These are phyloP conservation scores for Spermophilus dauricus DNA, from an alignment of 2,113 vertebrate species.

Conservation along the genomic window DNA sequence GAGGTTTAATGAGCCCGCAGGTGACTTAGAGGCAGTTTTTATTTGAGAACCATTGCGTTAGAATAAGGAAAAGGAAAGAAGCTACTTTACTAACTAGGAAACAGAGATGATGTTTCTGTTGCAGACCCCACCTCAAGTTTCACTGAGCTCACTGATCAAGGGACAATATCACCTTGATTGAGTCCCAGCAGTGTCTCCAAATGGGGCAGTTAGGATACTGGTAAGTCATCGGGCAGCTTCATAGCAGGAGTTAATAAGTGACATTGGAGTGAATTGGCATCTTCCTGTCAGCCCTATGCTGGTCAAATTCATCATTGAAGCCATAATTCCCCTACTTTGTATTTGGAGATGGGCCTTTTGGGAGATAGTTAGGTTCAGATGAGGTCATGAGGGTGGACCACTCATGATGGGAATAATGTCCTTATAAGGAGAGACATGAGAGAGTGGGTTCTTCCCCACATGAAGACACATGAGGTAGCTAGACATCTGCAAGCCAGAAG, in stretches of 20 bases:
- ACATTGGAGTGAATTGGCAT: not conserved
- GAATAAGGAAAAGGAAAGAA: not conserved
- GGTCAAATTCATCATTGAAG: not conserved
- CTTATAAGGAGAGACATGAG: not conserved
- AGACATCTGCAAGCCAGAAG: not conserved
- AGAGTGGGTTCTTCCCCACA: not conserved
- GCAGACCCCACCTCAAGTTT: not conserved
- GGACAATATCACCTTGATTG: not conserved
- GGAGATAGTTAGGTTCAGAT: not conserved
- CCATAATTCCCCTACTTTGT: not conserved
- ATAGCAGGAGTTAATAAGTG: not conserved
- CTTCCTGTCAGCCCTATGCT: not conserved
- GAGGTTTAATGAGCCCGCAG: not conserved
- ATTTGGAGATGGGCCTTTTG: not conserved
- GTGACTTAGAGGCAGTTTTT: not conserved
- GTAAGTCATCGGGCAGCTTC: not conserved
- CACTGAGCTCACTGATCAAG: not conserved
- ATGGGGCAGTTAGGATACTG: not conserved
- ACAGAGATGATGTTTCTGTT: not conserved
- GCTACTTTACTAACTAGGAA: not conserved
- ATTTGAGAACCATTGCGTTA: not conserved
- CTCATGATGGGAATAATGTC: not conserved
- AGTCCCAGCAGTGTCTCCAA: not conserved
- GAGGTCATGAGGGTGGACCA: not conserved
- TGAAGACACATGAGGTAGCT: not conserved